Percentiles rank a stretch among this genome's conserved stretches.
Conservation (phyloP, 1,140 invertebrate species). For the Aphis craccivora region DNA sequence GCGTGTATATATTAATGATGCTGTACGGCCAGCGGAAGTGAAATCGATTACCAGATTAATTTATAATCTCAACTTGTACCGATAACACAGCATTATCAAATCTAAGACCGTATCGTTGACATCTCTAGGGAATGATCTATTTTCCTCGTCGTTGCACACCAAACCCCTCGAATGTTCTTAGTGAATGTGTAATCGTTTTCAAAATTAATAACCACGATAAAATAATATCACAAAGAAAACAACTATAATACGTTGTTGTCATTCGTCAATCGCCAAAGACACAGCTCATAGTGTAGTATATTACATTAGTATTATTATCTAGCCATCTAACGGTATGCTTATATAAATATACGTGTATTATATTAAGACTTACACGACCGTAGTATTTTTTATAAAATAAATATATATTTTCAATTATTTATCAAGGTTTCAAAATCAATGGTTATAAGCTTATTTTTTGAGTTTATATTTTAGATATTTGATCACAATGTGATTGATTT, state of each 20-base stretch:
- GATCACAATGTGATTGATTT: no score
- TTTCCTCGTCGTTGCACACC: background rate
- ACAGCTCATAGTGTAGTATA: background rate
- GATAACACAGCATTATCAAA: background rate
- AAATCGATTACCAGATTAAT: background rate
- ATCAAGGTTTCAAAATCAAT: no score
- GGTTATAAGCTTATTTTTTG: no score
- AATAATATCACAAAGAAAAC: background rate
- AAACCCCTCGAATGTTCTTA: background rate
- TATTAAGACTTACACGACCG: no score
- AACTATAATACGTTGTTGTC: background rate
- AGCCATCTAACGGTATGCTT: background rate
- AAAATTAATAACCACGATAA: background rate
- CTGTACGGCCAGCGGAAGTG: no score
- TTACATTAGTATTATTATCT: background rate
- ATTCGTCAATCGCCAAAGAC: background rate
- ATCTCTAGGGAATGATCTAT: constrained; percentile 7
- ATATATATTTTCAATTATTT: no score
- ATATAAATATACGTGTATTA: no score
- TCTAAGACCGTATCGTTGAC: background rate
- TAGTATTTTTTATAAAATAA: no score
- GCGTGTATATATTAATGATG: background rate
- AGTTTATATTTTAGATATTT: no score
- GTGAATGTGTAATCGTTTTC: background rate
- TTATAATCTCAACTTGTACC: background rate